Evolutionary conservation across 1,140 invertebrate species (phyloP).

Genomic region (Camponotus vicinus): DNA sequence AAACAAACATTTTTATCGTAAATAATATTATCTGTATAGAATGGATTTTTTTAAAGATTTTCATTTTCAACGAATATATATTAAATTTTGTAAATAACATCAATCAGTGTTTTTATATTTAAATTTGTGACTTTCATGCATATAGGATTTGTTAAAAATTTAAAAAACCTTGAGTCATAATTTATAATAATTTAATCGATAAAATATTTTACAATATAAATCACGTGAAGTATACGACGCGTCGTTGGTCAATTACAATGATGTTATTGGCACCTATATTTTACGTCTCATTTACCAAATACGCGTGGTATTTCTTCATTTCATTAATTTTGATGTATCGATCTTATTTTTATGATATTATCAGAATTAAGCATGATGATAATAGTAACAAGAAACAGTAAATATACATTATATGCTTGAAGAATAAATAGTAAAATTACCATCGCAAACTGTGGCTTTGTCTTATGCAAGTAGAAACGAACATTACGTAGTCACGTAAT

Average conservation of each 20-base stretch:
- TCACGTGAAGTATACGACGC: constrained; percentile 76
- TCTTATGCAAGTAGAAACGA: constrained; percentile 51
- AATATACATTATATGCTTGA: constrained; percentile 62
- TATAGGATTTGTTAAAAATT: neutral
- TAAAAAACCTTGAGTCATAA: neutral
- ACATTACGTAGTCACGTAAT: constrained; percentile 52
- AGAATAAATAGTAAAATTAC: constrained; percentile 78
- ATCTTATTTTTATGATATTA: constrained; percentile 46
- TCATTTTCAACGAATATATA: too few species aligned
- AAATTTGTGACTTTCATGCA: too few species aligned
- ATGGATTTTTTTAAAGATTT: too few species aligned
- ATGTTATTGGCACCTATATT: constrained; percentile 84
- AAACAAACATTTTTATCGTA: too few species aligned
- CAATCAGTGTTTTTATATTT: too few species aligned
- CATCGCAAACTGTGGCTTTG: constrained; percentile 62
- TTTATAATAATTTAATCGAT: constrained; percentile 76
- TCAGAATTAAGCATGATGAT: constrained; percentile 67
- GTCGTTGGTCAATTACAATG: constrained; percentile 75
- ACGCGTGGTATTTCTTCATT: constrained; percentile 77
- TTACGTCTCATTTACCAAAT: constrained; percentile 82
- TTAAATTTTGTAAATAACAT: too few species aligned
- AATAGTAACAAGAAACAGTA: constrained; percentile 69
- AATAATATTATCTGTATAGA: too few species aligned
- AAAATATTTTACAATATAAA: constrained; percentile 74
- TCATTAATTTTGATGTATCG: constrained; percentile 50